Evolutionary conservation across 2,888 invertebrate species (phyloP), one percentile per base, ranked within the genome.

Genomic region (Cryptus viduatorius): DNA sequence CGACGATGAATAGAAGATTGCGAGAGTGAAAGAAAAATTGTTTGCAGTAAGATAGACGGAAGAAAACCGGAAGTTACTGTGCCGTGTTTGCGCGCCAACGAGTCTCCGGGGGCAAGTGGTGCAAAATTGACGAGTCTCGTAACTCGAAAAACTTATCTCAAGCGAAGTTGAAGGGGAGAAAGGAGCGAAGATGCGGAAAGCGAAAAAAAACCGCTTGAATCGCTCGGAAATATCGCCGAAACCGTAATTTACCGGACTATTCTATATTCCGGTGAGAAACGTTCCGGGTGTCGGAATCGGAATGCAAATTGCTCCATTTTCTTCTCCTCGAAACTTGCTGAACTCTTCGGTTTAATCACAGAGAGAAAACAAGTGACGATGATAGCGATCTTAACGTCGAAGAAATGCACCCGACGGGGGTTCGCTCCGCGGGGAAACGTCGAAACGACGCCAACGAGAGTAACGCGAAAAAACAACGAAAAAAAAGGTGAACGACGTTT

Each of bases 251-350:
- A 67, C 16, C 48, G 24, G 46, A 19, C 19, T 29, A 68, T 46
- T 50, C 48, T 44, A 19, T 44, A 68, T 56, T 64, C 14, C 7
- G 14, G 44, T 46, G 37, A 19, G 56, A 19, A 77, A 53, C 46
- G 53, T 44, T 50, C 69, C 24, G 24, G 24, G 24, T 24, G 24
- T 24, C 24, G 24, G 56, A 65, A 82, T 77, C 77, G 72, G 67
- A 82, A 82, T 82, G 76, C 77, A 82, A 82, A 82, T 72, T 71
- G 82, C 71, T 82, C 71, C 76, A 77, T 24, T 82, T 71, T 77
- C 76, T 82, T 77, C 76, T 65, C 24, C 65, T 56, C 48, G 48
- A 29, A 71, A 77, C 46, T 50, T 64, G 71, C 71, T 46, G 24
- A 24, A 82, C 76, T 71, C 56, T 53, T 24, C 24, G 67, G 65